Percentiles rank a stretch among this genome's conserved stretches.
Evolutionary conservation across 1,140 invertebrate genomes (phyloP).

Genomic region (Papilio machaon): DNA sequence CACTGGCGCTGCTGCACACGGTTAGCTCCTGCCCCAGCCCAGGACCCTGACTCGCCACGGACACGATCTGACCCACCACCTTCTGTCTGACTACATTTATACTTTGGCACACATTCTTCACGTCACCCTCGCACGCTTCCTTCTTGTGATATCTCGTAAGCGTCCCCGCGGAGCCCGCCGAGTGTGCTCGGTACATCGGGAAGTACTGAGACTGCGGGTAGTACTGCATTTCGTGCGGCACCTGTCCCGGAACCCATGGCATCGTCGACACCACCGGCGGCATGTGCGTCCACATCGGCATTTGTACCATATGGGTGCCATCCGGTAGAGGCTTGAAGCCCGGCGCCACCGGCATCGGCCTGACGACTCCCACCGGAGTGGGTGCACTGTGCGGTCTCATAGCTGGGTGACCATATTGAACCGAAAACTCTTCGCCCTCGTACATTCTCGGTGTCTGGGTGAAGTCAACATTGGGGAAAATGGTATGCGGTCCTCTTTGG

Average conservation of each 20-base stretch:
- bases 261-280: conserved; percentile 70
- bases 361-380: conserved; percentile 65
- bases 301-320: conserved; percentile 71
- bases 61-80: conserved; percentile 79
- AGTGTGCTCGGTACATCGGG: conserved; percentile 73
- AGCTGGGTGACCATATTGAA: conserved; percentile 66
- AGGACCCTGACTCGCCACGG: conserved; percentile 71
- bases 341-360: conserved; percentile 65
- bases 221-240: conserved; percentile 73
- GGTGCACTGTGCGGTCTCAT: conserved; percentile 74
- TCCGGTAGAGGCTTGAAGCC: conserved; percentile 60
- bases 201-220: conserved; percentile 75
- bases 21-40: conserved; percentile 77
- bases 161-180: conserved; percentile 74
- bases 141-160: conserved; percentile 75
- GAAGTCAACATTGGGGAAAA: conserved; percentile 70
- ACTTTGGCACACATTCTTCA: conserved; percentile 80
- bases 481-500: conserved; percentile 72
- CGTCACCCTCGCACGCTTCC: conserved; percentile 65
- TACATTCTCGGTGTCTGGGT: conserved; percentile 62
- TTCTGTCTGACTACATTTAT: conserved; percentile 80
- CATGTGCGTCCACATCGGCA: conserved; percentile 75
- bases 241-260: conserved; percentile 67
- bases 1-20: conserved; percentile 74
- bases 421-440: conserved; percentile 64